Evolutionary conservation across 2,113 vertebrate species (phyloP).

Genomic region (Natator depressus): DNA sequence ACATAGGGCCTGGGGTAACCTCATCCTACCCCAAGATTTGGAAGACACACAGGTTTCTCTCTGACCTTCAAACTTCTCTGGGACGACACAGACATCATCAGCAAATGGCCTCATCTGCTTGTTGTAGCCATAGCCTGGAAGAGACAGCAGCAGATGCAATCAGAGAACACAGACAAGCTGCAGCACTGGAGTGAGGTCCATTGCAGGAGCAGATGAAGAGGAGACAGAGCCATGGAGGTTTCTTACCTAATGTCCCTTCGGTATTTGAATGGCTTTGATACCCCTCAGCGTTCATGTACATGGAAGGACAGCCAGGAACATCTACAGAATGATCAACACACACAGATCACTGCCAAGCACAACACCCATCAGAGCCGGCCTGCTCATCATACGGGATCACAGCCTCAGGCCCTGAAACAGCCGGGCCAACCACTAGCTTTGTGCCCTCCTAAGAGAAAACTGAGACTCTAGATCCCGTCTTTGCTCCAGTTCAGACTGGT

Average conservation of each 20-base stretch:
- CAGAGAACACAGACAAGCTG: background rate
- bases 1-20: background rate
- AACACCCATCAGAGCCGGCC: conserved; percentile 41
- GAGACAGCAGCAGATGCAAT: background rate
- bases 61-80: conserved; percentile 96
- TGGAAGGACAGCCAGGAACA: conserved; percentile 89
- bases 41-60: background rate
- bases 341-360: background rate
- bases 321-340: conserved; percentile 77
- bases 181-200: rapidly evolving
- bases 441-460: background rate
- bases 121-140: conserved; percentile 90
- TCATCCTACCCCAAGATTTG: background rate
- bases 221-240: rapidly evolving
- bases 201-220: background rate
- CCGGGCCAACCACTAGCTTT: rapidly evolving
- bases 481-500: background rate
- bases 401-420: conserved; percentile 69
- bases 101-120: conserved; percentile 77
- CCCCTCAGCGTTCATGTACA: conserved; percentile 86
- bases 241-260: conserved; percentile 81
- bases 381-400: conserved; percentile 33
- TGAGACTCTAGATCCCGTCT: rapidly evolving
- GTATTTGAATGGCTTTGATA: conserved; percentile 80
- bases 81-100: conserved; percentile 94